Percentiles rank a stretch among this genome's conserved stretches.
phyloP scores from a whole-genome alignment of 1,140 invertebrate species.

The Aphaenogaster floridana region DNA sequence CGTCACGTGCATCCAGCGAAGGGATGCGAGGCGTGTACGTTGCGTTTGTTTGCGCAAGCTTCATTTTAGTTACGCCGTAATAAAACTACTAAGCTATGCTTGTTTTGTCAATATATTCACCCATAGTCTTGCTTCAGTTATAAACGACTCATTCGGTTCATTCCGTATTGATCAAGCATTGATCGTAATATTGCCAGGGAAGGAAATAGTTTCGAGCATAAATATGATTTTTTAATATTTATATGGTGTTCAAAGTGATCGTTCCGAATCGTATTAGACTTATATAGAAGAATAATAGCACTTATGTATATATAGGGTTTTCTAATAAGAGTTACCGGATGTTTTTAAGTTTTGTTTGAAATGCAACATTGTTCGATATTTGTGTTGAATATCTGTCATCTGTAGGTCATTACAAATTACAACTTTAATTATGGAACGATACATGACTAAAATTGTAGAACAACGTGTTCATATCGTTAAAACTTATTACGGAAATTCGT shows the following conservation, averaged over 20 bases:
- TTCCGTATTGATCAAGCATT: background rate
- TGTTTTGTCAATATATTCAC: background rate
- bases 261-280: background rate
- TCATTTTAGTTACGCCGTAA: background rate
- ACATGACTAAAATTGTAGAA: too few relatives aligned
- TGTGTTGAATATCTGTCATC: too few relatives aligned
- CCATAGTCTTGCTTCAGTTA: background rate
- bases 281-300: background rate
- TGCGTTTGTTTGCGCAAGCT: background rate
- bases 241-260: background rate
- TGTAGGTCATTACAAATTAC: too few relatives aligned
- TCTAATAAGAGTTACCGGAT: too few relatives aligned
- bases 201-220: background rate
- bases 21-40: background rate
- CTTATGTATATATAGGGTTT: background rate
- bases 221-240: conserved; percentile 25
- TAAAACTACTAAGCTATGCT: background rate
- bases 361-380: too few relatives aligned
- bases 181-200: background rate
- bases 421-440: too few relatives aligned
- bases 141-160: background rate
- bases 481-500: too few relatives aligned
- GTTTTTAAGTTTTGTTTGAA: too few relatives aligned
- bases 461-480: too few relatives aligned
- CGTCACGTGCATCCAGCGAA: background rate